A percentile compares a stretch with the other conserved stretches of the same genome.
phyloP scores from a whole-genome alignment of 2,113 vertebrate species.

The Callorhinus ursinus region DNA sequence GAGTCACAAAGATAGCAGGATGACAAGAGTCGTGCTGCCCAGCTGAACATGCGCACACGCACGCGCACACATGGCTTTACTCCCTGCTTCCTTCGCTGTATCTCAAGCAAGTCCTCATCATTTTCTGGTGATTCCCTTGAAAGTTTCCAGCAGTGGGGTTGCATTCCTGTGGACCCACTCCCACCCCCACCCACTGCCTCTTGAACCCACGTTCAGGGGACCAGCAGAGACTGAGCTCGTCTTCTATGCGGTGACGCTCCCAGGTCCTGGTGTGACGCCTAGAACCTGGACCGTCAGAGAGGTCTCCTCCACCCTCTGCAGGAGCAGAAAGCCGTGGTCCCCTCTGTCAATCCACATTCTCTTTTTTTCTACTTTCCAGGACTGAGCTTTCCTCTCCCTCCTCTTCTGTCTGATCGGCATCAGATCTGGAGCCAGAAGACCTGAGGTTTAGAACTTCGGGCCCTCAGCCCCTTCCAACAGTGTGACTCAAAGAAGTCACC shows the following conservation, averaged over 20 bases:
- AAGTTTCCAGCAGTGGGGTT: background rate
- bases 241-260: background rate
- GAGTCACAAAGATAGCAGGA: background rate
- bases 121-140: background rate
- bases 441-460: background rate
- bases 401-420: background rate
- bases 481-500: background rate
- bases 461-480: background rate
- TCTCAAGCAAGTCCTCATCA: background rate
- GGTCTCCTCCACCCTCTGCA: background rate
- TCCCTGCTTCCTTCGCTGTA: too few species aligned
- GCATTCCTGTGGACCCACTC: background rate
- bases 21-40: background rate
- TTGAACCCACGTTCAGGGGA: background rate
- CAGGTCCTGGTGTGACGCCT: background rate
- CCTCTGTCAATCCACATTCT: background rate
- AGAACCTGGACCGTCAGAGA: background rate
- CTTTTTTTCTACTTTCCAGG: background rate
- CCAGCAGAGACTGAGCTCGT: background rate
- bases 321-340: background rate
- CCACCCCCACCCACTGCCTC: background rate
- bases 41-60: too few species aligned
- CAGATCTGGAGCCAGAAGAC: background rate
- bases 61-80: too few species aligned
- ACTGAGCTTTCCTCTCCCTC: background rate